Evolutionary conservation across 2,888 invertebrate genomes (phyloP).

Genomic region (Eueremaeus valkanovi): DNA sequence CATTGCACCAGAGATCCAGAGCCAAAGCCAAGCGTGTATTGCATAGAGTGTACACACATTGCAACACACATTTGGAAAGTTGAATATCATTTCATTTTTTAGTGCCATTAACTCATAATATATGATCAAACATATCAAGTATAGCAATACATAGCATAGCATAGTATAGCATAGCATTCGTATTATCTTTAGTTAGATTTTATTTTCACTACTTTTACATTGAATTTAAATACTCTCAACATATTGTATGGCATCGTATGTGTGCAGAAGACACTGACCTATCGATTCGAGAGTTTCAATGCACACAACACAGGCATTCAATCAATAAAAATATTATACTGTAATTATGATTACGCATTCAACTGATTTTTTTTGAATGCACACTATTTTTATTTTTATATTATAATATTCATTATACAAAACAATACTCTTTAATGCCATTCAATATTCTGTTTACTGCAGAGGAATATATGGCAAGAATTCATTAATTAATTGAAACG

Average conservation of each 20-base stretch:
- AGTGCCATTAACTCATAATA: conserved; percentile 33
- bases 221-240: not conserved
- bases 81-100: conserved; percentile 31
- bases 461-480: not conserved
- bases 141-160: too few species aligned
- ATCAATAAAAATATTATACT: conserved; percentile 15
- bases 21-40: too few species aligned
- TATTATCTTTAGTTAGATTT: not conserved
- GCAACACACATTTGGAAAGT: conserved; percentile 3
- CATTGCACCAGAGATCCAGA: conserved; percentile 6
- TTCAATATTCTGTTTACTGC: not conserved
- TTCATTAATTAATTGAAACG: not conserved
- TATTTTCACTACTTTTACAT: too few species aligned
- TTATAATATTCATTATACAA: not conserved
- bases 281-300: conserved; percentile 11
- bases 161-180: too few species aligned
- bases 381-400: too few species aligned
- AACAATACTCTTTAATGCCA: not conserved
- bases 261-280: conserved; percentile 26
- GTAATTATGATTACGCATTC: not conserved
- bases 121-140: conserved; percentile 33
- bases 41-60: too few species aligned
- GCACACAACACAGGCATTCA: not conserved
- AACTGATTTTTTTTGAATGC: not conserved
- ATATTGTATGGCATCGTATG: conserved; percentile 3